phyloP scores from a whole-genome alignment of 2,888 invertebrate species.

The Acrobasis suavella region DNA sequence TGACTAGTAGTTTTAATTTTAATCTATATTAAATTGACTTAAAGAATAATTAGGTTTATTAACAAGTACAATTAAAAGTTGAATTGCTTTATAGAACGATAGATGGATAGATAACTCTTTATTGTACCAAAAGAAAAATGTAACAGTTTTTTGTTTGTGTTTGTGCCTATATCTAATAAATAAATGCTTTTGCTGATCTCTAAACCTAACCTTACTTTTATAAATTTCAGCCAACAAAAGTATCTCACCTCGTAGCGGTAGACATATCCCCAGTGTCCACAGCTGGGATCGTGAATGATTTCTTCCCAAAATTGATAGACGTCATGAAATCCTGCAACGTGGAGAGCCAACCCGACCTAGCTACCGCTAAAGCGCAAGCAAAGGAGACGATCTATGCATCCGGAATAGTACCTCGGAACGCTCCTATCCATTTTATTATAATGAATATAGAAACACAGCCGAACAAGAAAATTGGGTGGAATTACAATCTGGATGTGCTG shows the following conservation, averaged over 20 bases:
- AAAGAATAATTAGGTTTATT: too few relatives aligned
- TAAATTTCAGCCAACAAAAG: slow-evolving; percentile 71
- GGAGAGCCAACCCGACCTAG: slow-evolving; percentile 75
- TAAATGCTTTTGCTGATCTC: background rate
- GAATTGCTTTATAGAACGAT: too few relatives aligned
- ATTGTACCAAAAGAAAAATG: too few relatives aligned
- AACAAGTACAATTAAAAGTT: too few relatives aligned
- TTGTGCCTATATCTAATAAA: background rate
- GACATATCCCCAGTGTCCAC: slow-evolving; percentile 86
- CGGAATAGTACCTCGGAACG: slow-evolving; percentile 39
- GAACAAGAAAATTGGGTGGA: slow-evolving; percentile 53
- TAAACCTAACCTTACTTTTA: background rate
- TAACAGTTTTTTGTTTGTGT: too few relatives aligned
- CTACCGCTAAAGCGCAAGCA: slow-evolving; percentile 81
- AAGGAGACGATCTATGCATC: slow-evolving; percentile 44
- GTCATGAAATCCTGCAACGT: slow-evolving; percentile 83
- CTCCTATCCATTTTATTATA: slow-evolving; percentile 46
- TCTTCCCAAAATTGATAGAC: slow-evolving; percentile 76
- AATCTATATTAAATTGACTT: too few relatives aligned
- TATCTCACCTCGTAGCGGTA: slow-evolving; percentile 84
- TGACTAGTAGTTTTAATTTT: too few relatives aligned
- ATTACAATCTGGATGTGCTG: slow-evolving; percentile 52
- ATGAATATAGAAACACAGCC: slow-evolving; percentile 51
- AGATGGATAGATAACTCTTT: too few relatives aligned
- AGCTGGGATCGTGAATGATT: slow-evolving; percentile 72